phyloP scores from a whole-genome alignment of 2,797 vertebrate species.

The Meda fulgida region DNA sequence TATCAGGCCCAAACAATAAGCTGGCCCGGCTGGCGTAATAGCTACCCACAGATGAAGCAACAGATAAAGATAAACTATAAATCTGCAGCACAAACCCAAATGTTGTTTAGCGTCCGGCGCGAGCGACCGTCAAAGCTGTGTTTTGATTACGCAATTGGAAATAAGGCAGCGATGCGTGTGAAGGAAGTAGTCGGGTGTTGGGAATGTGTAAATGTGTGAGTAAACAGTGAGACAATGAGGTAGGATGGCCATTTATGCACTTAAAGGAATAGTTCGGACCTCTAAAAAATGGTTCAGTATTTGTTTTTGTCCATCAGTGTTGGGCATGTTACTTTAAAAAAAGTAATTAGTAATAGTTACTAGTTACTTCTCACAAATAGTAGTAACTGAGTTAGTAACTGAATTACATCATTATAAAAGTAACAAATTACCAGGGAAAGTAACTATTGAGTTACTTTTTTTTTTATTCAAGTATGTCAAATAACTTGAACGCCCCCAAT shows the following conservation, averaged over 20 bases:
- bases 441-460: too few species aligned
- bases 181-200: neutral
- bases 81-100: constrained; percentile 85
- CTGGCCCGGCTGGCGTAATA: constrained; percentile 89
- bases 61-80: constrained; percentile 97
- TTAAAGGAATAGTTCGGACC: neutral
- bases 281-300: neutral
- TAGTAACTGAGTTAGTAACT: too few species aligned
- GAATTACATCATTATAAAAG: too few species aligned
- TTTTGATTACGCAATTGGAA: constrained; percentile 57
- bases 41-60: constrained; percentile 95
- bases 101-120: constrained; percentile 64
- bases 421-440: too few species aligned
- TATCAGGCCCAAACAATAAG: constrained; percentile 97
- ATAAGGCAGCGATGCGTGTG: neutral
- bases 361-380: too few species aligned
- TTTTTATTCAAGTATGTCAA: too few species aligned
- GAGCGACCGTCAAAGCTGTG: constrained; percentile 66
- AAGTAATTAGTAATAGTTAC: too few species aligned
- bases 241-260: neutral
- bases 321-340: too few species aligned
- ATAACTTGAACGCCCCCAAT: too few species aligned
- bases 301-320: neutral
- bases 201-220: constrained; percentile 30
- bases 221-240: neutral